A percentile compares a stretch with the other conserved stretches of the same genome.
Conservation (phyloP, 2,113 vertebrate species). For the Hiodon tergisus region DNA sequence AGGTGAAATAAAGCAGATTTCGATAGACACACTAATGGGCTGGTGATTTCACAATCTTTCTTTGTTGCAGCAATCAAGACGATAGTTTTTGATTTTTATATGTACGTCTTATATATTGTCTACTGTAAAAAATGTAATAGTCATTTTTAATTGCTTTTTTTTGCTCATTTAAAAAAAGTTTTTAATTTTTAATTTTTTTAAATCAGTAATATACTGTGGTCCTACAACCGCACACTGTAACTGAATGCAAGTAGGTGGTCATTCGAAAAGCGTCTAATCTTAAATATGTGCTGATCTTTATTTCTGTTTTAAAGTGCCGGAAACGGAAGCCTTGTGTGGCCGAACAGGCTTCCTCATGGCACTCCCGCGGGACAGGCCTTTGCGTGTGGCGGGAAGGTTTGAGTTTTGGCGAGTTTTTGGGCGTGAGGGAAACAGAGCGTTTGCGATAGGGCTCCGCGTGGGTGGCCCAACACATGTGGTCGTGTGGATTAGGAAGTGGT, state of each 20-base stretch:
- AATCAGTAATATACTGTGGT: too few relatives aligned
- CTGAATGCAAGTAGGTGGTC: neutral
- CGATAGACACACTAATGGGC: neutral
- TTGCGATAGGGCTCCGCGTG: conserved; percentile 52
- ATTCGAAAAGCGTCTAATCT: neutral
- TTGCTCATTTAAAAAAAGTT: too few relatives aligned
- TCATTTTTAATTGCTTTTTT: too few relatives aligned
- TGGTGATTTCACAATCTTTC: neutral
- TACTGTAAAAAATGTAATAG: neutral
- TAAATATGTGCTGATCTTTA: neutral
- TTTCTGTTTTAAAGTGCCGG: neutral
- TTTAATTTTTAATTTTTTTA: too few relatives aligned
- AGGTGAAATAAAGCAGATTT: neutral
- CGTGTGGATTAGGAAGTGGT: conserved; percentile 79
- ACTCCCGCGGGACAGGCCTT: neutral
- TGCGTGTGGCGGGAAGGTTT: neutral
- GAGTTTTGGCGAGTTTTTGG: neutral
- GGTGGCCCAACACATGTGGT: conserved; percentile 77
- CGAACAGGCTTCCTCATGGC: too few relatives aligned
- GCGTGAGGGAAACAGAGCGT: conserved; percentile 27
- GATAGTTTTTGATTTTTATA: neutral
- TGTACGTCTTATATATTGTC: neutral
- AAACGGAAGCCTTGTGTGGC: neutral
- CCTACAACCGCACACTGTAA: neutral
- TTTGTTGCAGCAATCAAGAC: neutral